Evolutionary conservation across 2,113 vertebrate genomes (phyloP), one percentile per base, ranked within the genome.

Genomic region (Egretta garzetta): DNA sequence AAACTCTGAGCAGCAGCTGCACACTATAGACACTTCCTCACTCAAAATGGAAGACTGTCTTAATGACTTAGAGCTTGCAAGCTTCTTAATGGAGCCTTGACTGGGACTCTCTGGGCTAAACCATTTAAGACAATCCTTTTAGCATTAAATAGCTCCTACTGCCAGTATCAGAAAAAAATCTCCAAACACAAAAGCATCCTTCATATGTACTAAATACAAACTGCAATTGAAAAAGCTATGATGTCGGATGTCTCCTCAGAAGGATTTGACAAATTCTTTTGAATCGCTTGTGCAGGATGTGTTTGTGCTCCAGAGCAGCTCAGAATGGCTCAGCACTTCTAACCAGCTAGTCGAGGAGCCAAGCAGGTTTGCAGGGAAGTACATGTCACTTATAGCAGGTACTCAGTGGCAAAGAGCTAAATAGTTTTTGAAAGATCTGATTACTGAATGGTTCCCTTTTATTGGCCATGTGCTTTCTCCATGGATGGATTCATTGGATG

Each of bases 381-480:
- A 98, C 98, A 98, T 52, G 49, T 98, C 98, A 98, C 98, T 98
- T 98, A 98, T 83, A 98, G 97, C 96, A 98, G 97, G 93, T 92
- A 96, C 96, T 99, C 98, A 98, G 98, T 97, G 98, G 98, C 98
- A 97, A 97, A 73, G 94, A 99, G 97, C 98, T 98, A 98, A 99
- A 99, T 98, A 95, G 98, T 98, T 99, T 99, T 98, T 99, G 99
- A 99, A 99, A 98, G 98, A 98, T 98, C 98, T 98, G 98, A 98
- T 99, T 98, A 98, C 98, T 98, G 98, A 98, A 98, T 28, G 35
- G 97, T 98, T 98, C 93, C 98, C 97, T 98, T 92, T 83, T 90
- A 97, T 97, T 96, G 72, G 93, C 91, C 91, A 97, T 98, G 98
- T 98, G 98, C 97, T 98, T 98, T 98, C 98, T 98, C 98, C 93